phyloP scores from a whole-genome alignment of 2,888 invertebrate genomes.

The Chironomus riparius region DNA sequence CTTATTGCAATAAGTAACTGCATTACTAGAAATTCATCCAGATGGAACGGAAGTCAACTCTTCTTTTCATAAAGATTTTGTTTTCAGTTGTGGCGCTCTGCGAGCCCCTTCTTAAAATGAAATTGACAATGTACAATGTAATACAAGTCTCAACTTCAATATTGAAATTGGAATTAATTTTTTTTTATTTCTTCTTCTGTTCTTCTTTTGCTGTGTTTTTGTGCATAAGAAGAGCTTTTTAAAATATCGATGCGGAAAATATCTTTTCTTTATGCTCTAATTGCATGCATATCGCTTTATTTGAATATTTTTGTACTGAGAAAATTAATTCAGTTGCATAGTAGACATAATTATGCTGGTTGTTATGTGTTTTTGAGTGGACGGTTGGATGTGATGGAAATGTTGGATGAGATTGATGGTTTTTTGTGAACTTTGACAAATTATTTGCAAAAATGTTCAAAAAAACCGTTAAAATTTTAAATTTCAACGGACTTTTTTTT shows the following conservation, averaged over 20 bases:
- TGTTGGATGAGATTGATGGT: background rate
- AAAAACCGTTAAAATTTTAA: background rate
- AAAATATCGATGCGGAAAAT: conserved; percentile 16
- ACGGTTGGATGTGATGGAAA: background rate
- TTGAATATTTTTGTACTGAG: no score
- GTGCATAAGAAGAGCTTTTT: background rate
- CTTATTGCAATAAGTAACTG: background rate
- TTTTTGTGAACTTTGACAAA: no score
- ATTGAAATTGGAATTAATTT: no score
- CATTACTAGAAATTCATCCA: conserved; percentile 4
- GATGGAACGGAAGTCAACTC: conserved; percentile 26
- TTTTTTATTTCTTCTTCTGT: background rate
- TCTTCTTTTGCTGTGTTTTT: background rate
- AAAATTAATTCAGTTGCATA: background rate
- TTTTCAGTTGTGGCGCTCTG: background rate
- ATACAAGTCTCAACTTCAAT: no score
- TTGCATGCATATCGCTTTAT: background rate
- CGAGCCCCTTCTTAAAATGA: background rate
- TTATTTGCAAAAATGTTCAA: no score
- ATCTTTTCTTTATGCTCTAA: conserved; percentile 17
- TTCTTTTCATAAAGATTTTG: background rate
- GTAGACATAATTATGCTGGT: background rate
- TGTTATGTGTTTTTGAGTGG: no score
- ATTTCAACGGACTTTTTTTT: background rate
- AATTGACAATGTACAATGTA: background rate